Evolutionary conservation across 92 coral and sea anemone species (phyloP), one percentile per base, ranked within the genome.

Genomic region (Epizoanthus rinbou): DNA sequence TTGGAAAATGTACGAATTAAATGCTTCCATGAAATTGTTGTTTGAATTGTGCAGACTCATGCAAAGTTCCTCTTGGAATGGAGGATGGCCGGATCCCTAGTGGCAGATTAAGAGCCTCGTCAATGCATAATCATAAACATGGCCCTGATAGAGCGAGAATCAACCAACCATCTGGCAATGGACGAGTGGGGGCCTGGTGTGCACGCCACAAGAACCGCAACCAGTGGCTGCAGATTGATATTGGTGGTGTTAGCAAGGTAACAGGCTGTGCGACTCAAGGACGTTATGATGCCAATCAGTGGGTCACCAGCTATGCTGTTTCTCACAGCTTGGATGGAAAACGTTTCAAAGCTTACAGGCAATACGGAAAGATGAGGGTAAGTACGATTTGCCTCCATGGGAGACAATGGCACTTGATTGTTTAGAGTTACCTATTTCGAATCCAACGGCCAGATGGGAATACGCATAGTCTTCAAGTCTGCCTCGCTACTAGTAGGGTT

Each of bases 221-320:
- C 35, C 98, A 94, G 4, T 96, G 99, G 99, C 79, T 94, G 45
- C 92, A 94, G 75, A 88, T 93, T 3, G 95, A 95, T 63, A 80
- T 93, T 56, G 95, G 94, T 23, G 95, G 85, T 0, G 64, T 85
- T 43, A 90, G 87, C 2, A 84, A 64, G 11, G 57, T 95, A 24
- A 84, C 86, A 9, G 98, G 95, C 3, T 83, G 92, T 63, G 98
- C 98, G 13, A 95, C 98, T 4, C 98, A 95, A 79, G 98, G 98
- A 18, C 86, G 97, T 25, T 90, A 93, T 56, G 98, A 92, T 33
- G 73, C 91, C 6, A 79, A 93, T 31, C 95, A 91, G 45, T 93
- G 98, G 98, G 98, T 93, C 74, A 87, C 74, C 21, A 74, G 90
- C 1, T 93, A 93, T 60, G 85, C 80, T 0, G 60, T 93, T 16